Conservation (phyloP, 2,888 invertebrate species). For the Dryobota labecula region DNA sequence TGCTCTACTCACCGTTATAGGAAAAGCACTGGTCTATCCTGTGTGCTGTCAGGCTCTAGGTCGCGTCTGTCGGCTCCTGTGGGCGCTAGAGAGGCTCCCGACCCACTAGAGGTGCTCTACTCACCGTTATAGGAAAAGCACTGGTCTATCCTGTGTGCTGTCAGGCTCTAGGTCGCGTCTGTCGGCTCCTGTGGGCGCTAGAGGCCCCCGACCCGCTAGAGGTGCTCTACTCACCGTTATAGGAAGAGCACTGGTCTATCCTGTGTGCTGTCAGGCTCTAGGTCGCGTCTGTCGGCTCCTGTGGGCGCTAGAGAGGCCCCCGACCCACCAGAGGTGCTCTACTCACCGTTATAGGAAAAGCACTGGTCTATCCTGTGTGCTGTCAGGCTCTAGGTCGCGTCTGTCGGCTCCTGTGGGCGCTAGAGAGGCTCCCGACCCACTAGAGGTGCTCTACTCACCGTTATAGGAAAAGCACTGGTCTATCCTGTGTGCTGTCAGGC, state of each 20-base stretch:
- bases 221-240: not conserved
- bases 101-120: no score
- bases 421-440: not conserved
- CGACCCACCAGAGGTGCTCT: not conserved
- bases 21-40: not conserved
- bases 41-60: no score
- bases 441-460: not conserved
- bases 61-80: no score
- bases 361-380: not conserved
- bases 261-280: not conserved
- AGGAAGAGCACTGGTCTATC: not conserved
- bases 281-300: not conserved
- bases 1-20: not conserved
- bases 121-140: no score
- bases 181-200: no score
- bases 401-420: not conserved
- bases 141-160: not conserved
- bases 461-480: not conserved
- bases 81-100: no score
- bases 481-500: not conserved
- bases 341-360: constrained; percentile 3
- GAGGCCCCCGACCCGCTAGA: not conserved
- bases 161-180: not conserved
- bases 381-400: not conserved
- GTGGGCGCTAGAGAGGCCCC: not conserved